These are phyloP conservation scores for Steinernema feltiae DNA, from an alignment of 1,140 invertebrate genomes.

Conservation along the genomic window DNA sequence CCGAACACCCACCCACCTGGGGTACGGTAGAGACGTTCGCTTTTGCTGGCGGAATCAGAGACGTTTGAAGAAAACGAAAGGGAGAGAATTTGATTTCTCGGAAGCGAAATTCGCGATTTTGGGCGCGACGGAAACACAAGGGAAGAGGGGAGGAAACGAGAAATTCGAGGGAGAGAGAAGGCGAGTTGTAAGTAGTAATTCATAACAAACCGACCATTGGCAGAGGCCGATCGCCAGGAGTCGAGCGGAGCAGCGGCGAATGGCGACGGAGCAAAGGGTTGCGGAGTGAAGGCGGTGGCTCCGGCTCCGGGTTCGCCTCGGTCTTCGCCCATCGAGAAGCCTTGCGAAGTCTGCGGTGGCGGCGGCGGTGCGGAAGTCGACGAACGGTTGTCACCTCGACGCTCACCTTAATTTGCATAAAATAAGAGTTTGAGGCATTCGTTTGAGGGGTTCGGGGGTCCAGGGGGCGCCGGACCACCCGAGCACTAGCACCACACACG, in stretches of 20 bases:
- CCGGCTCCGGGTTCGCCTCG: conserved; percentile 22
- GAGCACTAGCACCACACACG: neutral
- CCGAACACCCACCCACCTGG: too few species aligned
- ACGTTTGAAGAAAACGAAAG: too few species aligned
- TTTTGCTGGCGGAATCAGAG: too few species aligned
- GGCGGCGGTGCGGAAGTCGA: conserved; percentile 3
- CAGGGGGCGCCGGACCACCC: neutral
- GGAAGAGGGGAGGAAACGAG: neutral
- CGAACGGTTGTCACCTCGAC: neutral
- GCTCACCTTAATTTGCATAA: neutral
- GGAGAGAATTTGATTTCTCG: too few species aligned
- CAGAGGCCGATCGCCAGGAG: neutral
- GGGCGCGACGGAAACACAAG: neutral
- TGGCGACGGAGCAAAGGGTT: conserved; percentile 9
- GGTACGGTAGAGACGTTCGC: too few species aligned
- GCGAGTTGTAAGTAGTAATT: neutral
- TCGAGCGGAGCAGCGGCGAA: conserved; percentile 13
- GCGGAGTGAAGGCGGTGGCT: conserved; percentile 7
- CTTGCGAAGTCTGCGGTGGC: neutral
- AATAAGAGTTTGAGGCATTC: neutral
- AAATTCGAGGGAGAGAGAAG: neutral
- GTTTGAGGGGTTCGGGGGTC: neutral
- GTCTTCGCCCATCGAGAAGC: conserved; percentile 18
- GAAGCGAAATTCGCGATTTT: too few species aligned
- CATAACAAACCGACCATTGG: neutral